These are phyloP conservation scores for Drepana arcuata DNA, from an alignment of 1,140 invertebrate species.

Conservation along the genomic window DNA sequence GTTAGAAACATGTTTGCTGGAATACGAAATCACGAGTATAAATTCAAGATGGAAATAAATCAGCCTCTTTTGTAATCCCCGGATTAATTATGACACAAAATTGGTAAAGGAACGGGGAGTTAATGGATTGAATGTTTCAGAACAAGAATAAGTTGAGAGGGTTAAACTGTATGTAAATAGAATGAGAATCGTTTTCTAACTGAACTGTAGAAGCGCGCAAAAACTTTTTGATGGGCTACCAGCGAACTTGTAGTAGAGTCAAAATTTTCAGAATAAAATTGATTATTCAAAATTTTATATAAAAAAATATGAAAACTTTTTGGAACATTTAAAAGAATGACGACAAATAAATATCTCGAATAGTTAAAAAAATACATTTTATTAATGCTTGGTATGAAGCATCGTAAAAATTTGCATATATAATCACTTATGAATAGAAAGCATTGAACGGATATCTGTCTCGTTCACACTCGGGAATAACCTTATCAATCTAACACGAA, in stretches of 20 bases:
- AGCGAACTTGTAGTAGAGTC: conserved; percentile 20
- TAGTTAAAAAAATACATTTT: neutral
- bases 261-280: conserved; percentile 17
- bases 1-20: too few relatives aligned
- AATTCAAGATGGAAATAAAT: too few relatives aligned
- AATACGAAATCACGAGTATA: too few relatives aligned
- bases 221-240: conserved; percentile 37
- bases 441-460: conserved; percentile 54
- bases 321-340: too few relatives aligned
- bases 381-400: conserved; percentile 7
- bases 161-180: conserved; percentile 42
- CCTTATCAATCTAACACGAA: conserved; percentile 70
- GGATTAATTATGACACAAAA: too few relatives aligned
- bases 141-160: conserved; percentile 34
- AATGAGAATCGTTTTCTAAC: conserved; percentile 37
- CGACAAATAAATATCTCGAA: too few relatives aligned
- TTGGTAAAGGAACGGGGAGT: conserved; percentile 16
- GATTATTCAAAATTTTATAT: too few relatives aligned
- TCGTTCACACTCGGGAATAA: conserved; percentile 65
- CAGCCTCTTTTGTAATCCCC: too few relatives aligned
- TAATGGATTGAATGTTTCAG: conserved; percentile 36
- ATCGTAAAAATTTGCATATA: conserved; percentile 41
- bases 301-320: too few relatives aligned
- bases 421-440: conserved; percentile 53
- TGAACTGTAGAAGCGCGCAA: conserved; percentile 31